phyloP scores from a whole-genome alignment of 1,140 invertebrate genomes.

The Alviniconcha marisindica region DNA sequence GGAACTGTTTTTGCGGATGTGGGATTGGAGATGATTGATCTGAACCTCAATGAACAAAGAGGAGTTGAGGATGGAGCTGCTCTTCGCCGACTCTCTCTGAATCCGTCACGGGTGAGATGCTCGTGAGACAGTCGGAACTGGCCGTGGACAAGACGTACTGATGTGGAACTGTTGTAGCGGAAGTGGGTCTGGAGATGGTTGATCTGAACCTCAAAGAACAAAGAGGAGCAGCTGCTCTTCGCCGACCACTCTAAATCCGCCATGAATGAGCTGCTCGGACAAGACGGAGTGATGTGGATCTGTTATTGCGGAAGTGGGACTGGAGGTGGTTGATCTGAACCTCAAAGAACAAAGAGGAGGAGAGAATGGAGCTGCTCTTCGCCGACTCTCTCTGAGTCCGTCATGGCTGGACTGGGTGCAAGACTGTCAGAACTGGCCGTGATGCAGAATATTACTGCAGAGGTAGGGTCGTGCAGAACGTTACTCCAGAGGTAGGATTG shows the following conservation, averaged over 20 bases:
- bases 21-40: constrained; percentile 70
- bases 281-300: no score
- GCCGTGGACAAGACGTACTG: neutral
- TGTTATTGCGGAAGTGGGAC: no score
- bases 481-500: no score
- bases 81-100: constrained; percentile 66
- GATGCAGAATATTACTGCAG: no score
- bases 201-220: neutral
- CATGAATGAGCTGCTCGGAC: constrained; percentile 38
- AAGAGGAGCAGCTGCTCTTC: neutral
- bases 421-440: neutral
- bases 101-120: constrained; percentile 41
- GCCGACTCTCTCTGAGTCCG: constrained; percentile 53
- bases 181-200: neutral
- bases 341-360: neutral
- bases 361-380: neutral
- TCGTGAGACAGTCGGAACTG: neutral
- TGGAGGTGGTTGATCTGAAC: no score
- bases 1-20: no score
- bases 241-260: constrained; percentile 53
- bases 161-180: neutral
- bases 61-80: constrained; percentile 67
- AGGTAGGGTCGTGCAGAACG: neutral
- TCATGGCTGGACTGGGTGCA: constrained; percentile 44
- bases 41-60: constrained; percentile 54